phyloP scores from a whole-genome alignment of 1,140 invertebrate genomes.

The Trichonephila inaurata region DNA sequence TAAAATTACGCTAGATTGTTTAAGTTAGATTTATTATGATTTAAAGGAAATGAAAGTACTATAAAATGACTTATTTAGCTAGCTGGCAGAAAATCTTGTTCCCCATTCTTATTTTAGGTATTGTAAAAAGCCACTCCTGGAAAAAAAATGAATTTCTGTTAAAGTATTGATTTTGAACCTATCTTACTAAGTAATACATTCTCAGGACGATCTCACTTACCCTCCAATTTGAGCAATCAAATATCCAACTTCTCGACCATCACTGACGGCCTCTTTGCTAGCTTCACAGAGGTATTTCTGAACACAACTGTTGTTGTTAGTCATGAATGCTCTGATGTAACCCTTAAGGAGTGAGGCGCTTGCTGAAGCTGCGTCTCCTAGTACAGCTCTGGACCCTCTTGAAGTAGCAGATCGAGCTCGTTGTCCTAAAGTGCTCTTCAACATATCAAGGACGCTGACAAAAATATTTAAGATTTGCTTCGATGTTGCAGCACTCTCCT shows the following conservation, averaged over 20 bases:
- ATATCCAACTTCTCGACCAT: slow-evolving; percentile 89
- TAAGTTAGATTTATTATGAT: too few species aligned
- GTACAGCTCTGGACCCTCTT: slow-evolving; percentile 69
- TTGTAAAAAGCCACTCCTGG: too few species aligned
- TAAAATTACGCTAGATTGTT: too few species aligned
- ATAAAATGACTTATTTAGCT: too few species aligned
- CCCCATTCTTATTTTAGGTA: too few species aligned
- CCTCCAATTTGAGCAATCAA: slow-evolving; percentile 95
- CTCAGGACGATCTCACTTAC: slow-evolving; percentile 84
- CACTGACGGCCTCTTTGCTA: slow-evolving; percentile 91
- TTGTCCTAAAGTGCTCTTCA: slow-evolving; percentile 78
- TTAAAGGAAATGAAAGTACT: too few species aligned
- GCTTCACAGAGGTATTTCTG: slow-evolving; percentile 93
- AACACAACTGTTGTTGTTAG: slow-evolving; percentile 89
- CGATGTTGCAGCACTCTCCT: slow-evolving; percentile 79
- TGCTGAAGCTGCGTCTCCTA: slow-evolving; percentile 78
- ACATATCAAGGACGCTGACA: slow-evolving; percentile 78
- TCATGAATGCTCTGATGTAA: slow-evolving; percentile 90
- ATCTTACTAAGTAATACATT: too few species aligned
- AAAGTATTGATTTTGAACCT: too few species aligned
- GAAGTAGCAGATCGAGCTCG: slow-evolving; percentile 75
- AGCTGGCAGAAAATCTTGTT: too few species aligned
- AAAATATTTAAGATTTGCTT: slow-evolving; percentile 78
- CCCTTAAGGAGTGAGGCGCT: slow-evolving; percentile 83
- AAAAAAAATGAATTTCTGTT: too few species aligned